Evolutionary conservation across 1,140 invertebrate genomes (phyloP), one percentile per base, ranked within the genome.

Genomic region (Druon quercuslanigerum): DNA sequence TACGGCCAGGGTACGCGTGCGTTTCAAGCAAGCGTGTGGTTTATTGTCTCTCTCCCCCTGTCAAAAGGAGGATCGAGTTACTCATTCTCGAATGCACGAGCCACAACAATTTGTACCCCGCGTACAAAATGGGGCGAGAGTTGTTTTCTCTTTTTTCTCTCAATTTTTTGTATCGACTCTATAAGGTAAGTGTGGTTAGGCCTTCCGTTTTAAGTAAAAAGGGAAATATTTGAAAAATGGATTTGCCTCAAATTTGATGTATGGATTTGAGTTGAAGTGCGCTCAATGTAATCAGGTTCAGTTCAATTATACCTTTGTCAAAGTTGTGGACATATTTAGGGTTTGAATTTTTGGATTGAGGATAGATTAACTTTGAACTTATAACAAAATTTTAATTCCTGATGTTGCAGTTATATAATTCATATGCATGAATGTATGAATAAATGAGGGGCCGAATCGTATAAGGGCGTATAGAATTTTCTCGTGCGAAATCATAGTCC

Each of bases 151-250:
- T 66, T 40, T 33, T 40, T 33, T 66, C 20, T 66, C 12, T 66
- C 60, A 14, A 20, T 66, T 33, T 66, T 33, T 66, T 16, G 6
- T 14, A 14, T 33, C 25, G 25, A 66, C n/a, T n/a, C 16, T 12
- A 20, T 8, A 25, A 66, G 25, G 57, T 25, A 40, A 66, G 56
- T 17, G 2, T 3, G 66, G 20, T 74, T 25, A 20, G 14, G 14
- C 66, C 14, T 51, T 71, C 76, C 56, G 57, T 71, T 71, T 13
- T 51, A 75, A 75, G 71, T 75, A 60, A 46, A 74, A 54, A 50
- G 51, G 6, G 57, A 72, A 74, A 56, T 72, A 51, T 54, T 71
- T 70, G 50, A 72, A 73, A 75, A 70, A 75, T 46, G 50, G 60
- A 66, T 66, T 66, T 66, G 25, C 14, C 25, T 40, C 60, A 25